Conservation (phyloP, 2,113 vertebrate genomes). For the Tringa solitaria region DNA sequence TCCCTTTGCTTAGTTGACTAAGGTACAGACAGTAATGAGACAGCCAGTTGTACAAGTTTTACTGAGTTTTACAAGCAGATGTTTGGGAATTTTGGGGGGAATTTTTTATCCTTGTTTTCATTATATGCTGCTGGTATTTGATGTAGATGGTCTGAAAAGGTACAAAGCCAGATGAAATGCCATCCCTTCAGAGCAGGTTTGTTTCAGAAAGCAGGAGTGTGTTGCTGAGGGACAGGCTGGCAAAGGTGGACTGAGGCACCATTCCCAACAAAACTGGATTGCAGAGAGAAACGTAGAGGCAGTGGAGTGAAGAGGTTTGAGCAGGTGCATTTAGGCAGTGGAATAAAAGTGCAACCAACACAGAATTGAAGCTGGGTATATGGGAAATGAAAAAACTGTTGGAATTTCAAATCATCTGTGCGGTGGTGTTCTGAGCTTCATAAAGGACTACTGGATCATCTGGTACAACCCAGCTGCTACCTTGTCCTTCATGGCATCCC, state of each 20-base stretch:
- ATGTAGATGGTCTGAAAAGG: not conserved
- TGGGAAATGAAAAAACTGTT: not conserved
- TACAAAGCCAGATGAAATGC: not conserved
- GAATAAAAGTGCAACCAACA: not conserved
- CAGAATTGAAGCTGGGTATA: not conserved
- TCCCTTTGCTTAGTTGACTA: not conserved
- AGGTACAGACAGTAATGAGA: not conserved
- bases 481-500: not conserved
- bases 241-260: rapidly evolving
- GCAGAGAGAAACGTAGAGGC: not conserved
- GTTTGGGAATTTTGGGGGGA: not conserved
- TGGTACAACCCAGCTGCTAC: not conserved
- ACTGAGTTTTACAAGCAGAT: not conserved
- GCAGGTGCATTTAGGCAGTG: not conserved
- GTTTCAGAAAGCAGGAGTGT: not conserved
- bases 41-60: not conserved
- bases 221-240: not conserved
- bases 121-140: not conserved
- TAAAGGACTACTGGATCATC: not conserved
- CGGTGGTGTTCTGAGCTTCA: not conserved
- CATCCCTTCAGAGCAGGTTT: not conserved
- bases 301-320: not conserved
- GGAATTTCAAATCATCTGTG: not conserved
- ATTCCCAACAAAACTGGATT: not conserved
- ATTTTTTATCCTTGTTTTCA: not conserved